A percentile compares a stretch with the other conserved stretches of the same genome.
Evolutionary conservation across 1,140 invertebrate genomes (phyloP).

Genomic region (Zaprionus kolodkinae): DNA sequence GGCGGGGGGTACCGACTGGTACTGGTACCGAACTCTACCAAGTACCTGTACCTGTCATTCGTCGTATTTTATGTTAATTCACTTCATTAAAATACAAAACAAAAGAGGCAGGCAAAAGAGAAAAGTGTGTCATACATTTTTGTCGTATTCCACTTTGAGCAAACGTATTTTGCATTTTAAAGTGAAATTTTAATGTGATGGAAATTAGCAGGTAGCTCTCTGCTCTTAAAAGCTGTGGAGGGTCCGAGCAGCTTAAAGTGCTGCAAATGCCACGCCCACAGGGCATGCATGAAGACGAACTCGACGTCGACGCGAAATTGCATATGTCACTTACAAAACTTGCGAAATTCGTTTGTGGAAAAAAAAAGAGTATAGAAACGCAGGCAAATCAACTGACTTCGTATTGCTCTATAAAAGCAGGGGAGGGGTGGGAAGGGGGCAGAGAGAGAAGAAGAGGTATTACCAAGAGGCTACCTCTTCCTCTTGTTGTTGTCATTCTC

Average conservation of each 20-base stretch:
- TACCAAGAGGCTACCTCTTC: background rate
- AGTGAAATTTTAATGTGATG: constrained; percentile 67
- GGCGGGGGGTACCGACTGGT: background rate
- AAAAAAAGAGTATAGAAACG: constrained; percentile 16
- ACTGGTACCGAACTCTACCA: background rate
- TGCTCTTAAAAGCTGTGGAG: constrained; percentile 11
- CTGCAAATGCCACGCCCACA: constrained; percentile 13
- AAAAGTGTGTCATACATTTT: constrained; percentile 70
- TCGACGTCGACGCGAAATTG: constrained; percentile 54
- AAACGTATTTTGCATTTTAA: constrained; percentile 49
- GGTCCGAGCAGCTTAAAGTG: constrained; percentile 10
- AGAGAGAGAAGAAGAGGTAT: background rate
- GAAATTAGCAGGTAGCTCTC: constrained; percentile 26
- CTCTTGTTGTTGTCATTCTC: constrained; percentile 22
- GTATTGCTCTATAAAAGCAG: constrained; percentile 9
- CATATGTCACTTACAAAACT: constrained; percentile 79
- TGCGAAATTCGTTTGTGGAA: constrained; percentile 55
- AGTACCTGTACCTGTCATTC: constrained; percentile 69
- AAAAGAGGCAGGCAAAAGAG: constrained; percentile 43
- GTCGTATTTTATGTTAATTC: constrained; percentile 77
- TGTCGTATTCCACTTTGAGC: constrained; percentile 43
- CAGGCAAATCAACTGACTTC: constrained; percentile 44
- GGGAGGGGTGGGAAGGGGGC: background rate
- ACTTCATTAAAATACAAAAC: constrained; percentile 76
- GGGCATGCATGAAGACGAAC: background rate